Evolutionary conservation across 2,797 vertebrate species (phyloP).

Genomic region (Squalus acanthias): DNA sequence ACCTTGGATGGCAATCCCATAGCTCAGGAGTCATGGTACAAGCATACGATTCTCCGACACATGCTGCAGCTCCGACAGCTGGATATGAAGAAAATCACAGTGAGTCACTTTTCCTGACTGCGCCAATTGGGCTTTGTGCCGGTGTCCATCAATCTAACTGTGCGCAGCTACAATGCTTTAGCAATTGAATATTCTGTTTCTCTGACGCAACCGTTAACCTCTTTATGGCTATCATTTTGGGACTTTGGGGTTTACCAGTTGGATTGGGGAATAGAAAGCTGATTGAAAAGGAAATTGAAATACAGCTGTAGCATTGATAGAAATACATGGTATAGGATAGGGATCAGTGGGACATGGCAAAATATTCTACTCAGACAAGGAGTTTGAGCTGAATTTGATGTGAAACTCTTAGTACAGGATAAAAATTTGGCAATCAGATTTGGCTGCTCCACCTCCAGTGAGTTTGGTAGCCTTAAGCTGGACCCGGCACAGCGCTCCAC

Average conservation of each 20-base stretch:
- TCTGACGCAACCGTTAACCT: neutral
- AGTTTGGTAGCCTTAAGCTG: neutral
- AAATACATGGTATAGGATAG: neutral
- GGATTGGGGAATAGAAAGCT: neutral
- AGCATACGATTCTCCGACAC: slow-evolving; percentile 85
- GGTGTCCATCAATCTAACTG: neutral
- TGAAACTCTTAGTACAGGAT: neutral
- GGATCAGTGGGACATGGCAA: neutral
- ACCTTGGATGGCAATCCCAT: slow-evolving; percentile 98
- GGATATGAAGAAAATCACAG: slow-evolving; percentile 97
- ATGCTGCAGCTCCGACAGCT: slow-evolving; percentile 94
- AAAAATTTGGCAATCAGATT: neutral
- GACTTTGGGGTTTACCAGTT: neutral
- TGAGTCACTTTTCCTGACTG: slow-evolving; percentile 54
- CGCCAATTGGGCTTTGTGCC: neutral
- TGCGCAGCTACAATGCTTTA: too few relatives aligned
- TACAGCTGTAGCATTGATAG: neutral
- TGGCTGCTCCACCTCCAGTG: neutral
- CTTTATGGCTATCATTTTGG: neutral
- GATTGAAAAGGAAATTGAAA: neutral
- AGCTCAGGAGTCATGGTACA: slow-evolving; percentile 99
- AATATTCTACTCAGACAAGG: neutral
- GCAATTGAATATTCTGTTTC: neutral
- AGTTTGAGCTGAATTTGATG: neutral
- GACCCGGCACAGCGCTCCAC: neutral